Evolutionary conservation across 2,888 invertebrate genomes (phyloP).

Genomic region (Amblyteles armatorius): DNA sequence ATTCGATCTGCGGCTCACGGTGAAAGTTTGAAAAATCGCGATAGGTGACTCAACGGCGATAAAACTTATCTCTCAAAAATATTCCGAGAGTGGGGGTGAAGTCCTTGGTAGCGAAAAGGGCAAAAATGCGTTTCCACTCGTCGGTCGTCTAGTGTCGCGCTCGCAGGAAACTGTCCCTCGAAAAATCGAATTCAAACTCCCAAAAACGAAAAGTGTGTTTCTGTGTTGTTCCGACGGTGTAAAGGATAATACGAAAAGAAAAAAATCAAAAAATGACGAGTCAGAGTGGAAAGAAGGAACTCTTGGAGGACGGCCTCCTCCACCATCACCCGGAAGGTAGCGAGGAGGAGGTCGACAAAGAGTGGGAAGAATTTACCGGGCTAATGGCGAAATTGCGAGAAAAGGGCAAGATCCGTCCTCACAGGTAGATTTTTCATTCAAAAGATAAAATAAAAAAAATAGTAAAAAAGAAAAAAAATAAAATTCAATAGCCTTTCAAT

Average conservation of each 20-base stretch:
- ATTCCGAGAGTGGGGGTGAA: neutral
- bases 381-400: slow-evolving; percentile 85
- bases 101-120: neutral
- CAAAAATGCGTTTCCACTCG: slow-evolving; percentile 5
- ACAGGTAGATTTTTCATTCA: slow-evolving; percentile 77
- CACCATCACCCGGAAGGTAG: slow-evolving; percentile 84
- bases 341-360: slow-evolving; percentile 86
- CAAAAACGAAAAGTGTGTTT: neutral
- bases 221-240: neutral
- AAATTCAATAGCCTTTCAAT: slow-evolving; percentile 21
- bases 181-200: neutral
- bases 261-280: slow-evolving; percentile 74
- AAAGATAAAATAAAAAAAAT: neutral
- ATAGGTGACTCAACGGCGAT: slow-evolving; percentile 16
- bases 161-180: neutral
- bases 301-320: slow-evolving; percentile 77
- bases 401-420: slow-evolving; percentile 79
- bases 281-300: slow-evolving; percentile 78
- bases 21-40: slow-evolving; percentile 2
- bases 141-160: slow-evolving; percentile 1
- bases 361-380: slow-evolving; percentile 88
- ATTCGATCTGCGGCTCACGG: neutral
- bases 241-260: neutral
- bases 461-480: slow-evolving; percentile 22
- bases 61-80: neutral